These are phyloP conservation scores for Rapana venosa DNA, from an alignment of 2,888 invertebrate species.

Conservation along the genomic window DNA sequence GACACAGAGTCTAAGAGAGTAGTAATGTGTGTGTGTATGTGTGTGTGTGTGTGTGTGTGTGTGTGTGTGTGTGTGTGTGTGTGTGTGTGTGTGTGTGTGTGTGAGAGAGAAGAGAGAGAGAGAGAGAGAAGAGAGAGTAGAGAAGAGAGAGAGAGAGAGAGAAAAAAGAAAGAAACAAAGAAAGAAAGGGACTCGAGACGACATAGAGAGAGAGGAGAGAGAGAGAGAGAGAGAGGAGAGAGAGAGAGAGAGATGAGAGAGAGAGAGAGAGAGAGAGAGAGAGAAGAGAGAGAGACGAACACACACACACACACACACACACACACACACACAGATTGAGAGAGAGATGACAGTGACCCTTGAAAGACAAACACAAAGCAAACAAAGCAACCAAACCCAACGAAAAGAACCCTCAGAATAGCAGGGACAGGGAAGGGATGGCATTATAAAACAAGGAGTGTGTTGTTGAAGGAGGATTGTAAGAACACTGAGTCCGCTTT, in stretches of 20 bases:
- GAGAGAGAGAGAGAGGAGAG: neutral
- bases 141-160: neutral
- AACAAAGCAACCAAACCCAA: neutral
- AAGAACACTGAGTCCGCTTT: neutral
- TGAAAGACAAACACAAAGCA: neutral
- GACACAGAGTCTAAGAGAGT: neutral
- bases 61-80: too few species aligned
- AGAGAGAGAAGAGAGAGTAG: neutral
- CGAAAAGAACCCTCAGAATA: neutral
- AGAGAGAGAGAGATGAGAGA: neutral
- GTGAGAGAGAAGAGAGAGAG: neutral
- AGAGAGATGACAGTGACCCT: neutral
- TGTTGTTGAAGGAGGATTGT: neutral
- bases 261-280: neutral
- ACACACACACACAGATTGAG: neutral
- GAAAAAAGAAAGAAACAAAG: neutral
- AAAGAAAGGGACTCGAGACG: too few species aligned
- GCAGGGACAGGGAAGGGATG: neutral
- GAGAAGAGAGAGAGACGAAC: neutral
- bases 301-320: neutral
- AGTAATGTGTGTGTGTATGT: neutral
- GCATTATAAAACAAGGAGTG: neutral
- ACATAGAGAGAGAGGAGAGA: neutral
- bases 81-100: neutral
- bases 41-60: too few species aligned